A percentile compares a stretch with the other conserved stretches of the same genome.
These are phyloP conservation scores for Pelagia noctiluca DNA, from an alignment of 30 jellyfish, hydroid and myxozoan genomes.

Conservation along the genomic window DNA sequence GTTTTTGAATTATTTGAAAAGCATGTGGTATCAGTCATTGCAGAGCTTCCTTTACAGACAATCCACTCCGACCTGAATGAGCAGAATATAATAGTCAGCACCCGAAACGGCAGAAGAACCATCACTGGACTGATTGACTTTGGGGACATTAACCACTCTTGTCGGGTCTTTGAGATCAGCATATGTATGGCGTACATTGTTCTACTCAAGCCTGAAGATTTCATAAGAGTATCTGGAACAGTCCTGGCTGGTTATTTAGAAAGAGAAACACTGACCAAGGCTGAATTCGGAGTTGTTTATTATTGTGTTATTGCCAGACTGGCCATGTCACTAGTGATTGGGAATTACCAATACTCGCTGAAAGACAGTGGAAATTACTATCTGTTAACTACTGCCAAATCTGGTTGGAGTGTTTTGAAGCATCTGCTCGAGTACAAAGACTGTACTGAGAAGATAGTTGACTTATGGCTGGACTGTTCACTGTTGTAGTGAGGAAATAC, in stretches of 20 bases:
- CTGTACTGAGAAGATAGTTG: no score
- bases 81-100: background rate
- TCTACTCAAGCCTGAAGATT: slow-evolving; percentile 30
- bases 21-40: slow-evolving; percentile 20
- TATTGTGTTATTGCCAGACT: slow-evolving; percentile 38
- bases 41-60: slow-evolving; percentile 31
- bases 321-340: slow-evolving; percentile 39
- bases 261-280: no score
- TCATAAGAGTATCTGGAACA: slow-evolving; percentile 14
- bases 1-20: slow-evolving; percentile 25
- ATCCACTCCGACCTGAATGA: slow-evolving; percentile 13
- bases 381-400: background rate
- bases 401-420: no score
- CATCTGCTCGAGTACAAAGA: no score
- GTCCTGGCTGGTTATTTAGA: slow-evolving; percentile 51
- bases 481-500: no score
- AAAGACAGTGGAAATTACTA: slow-evolving; percentile 40
- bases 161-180: slow-evolving; percentile 57
- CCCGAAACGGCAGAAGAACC: background rate
- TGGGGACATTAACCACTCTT: slow-evolving; percentile 57
- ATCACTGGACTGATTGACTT: slow-evolving; percentile 58
- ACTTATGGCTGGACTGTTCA: no score
- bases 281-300: slow-evolving; percentile 30
- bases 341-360: slow-evolving; percentile 28
- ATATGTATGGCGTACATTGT: slow-evolving; percentile 60